These are phyloP conservation scores for Uropsilus gracilis DNA, from an alignment of 2,113 vertebrate genomes.

Conservation along the genomic window DNA sequence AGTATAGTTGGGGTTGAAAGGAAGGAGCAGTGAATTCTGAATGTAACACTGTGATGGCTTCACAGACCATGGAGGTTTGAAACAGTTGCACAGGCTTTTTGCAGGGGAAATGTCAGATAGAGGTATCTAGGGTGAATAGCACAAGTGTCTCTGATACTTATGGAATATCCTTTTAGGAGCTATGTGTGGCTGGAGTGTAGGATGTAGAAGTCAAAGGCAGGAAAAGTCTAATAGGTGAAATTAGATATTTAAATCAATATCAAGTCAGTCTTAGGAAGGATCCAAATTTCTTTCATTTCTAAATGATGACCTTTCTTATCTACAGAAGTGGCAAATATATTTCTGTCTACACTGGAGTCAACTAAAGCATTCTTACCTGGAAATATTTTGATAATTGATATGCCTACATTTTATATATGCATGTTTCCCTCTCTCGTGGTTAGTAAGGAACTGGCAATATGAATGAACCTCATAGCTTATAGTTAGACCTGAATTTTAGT, in stretches of 20 bases:
- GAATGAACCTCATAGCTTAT: not conserved
- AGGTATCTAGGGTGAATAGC: not conserved
- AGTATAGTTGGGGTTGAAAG: not conserved
- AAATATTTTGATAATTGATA: not conserved
- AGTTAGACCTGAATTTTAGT: rapidly evolving
- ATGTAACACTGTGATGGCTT: not conserved
- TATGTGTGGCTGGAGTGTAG: not conserved
- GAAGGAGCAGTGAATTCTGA: not conserved
- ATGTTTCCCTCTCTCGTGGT: not conserved
- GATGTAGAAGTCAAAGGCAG: not conserved
- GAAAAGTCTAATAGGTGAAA: not conserved
- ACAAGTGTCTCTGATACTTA: not conserved
- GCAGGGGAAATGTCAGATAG: not conserved
- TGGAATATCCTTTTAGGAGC: not conserved
- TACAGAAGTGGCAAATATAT: not conserved
- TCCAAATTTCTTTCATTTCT: not conserved
- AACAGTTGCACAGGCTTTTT: not conserved
- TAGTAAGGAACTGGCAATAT: not conserved
- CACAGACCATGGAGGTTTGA: not conserved
- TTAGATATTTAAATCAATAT: not conserved
- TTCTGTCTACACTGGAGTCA: not conserved
- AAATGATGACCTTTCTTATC: not conserved
- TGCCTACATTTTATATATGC: not conserved
- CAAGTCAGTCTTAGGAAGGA: not conserved
- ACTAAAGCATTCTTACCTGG: not conserved